Conservation (phyloP, 2,888 invertebrate genomes). For the Aspidapion aeneum region DNA sequence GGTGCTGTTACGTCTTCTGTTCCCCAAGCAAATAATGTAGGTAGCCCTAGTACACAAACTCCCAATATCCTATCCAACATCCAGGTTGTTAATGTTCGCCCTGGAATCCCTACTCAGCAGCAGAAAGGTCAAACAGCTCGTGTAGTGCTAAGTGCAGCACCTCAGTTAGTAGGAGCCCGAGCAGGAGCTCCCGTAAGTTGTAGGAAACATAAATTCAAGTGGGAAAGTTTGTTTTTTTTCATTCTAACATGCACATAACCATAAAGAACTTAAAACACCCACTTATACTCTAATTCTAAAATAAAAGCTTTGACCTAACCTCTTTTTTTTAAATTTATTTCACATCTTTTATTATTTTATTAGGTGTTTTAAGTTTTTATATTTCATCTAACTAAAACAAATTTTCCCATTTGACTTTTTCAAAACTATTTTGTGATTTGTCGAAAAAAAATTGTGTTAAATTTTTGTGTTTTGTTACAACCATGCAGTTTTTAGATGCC, state of each 20-base stretch:
- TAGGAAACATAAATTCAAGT: constrained; percentile 32
- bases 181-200: constrained; percentile 75
- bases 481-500: neutral
- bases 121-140: constrained; percentile 78
- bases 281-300: too few relatives aligned
- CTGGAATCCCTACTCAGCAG: constrained; percentile 65
- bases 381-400: too few relatives aligned
- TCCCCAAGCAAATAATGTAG: constrained; percentile 49
- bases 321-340: too few relatives aligned
- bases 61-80: constrained; percentile 59
- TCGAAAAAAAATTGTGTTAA: too few relatives aligned
- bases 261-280: too few relatives aligned
- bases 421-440: neutral
- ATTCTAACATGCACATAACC: neutral
- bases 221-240: constrained; percentile 28
- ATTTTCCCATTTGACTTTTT: neutral
- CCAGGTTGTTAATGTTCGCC: constrained; percentile 82
- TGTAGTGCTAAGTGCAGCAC: constrained; percentile 76
- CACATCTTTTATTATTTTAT: too few relatives aligned
- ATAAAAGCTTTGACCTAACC: too few relatives aligned
- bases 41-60: constrained; percentile 43
- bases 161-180: constrained; percentile 75
- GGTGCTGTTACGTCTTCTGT: constrained; percentile 57
- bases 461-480: neutral
- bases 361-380: too few relatives aligned